Evolutionary conservation across 1,140 invertebrate genomes (phyloP), one percentile per base, ranked within the genome.

Genomic region (Hycleus cichorii): DNA sequence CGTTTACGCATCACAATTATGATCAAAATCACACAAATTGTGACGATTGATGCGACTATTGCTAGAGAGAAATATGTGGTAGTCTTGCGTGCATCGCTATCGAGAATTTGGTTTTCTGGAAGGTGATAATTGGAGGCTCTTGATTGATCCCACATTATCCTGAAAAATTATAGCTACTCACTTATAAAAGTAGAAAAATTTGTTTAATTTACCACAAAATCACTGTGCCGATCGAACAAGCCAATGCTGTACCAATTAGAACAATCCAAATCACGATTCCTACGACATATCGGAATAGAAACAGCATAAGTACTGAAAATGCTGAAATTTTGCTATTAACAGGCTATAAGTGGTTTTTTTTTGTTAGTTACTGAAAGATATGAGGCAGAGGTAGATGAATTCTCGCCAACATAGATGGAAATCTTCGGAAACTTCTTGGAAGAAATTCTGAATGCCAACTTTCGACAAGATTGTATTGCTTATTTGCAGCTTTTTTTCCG

Each of bases 1-100:
- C 88, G 75, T 66, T 86, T 88, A 64, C 88, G 77, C 83, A 91
- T 82, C 0, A 84, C 82, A 18, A 90, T 65, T 4, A 90, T 74
- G 1, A 90, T 72, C n/a, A 89, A 59, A 47, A 87, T 58, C 39
- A 87, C 76, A 42, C 87, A 69, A 2, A 85, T 70, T 5, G 87
- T 83, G 5, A 83, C 72, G 26, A 86, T 71, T 10, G 84, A 81
- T 40, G 83, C 78, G 42, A 82, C 68, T 25, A 87, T 82, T 6
- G 86, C 84, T 58, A 77, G 78, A 32, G 72, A 68, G 9, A 83
- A 61, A 64, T 81, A 83, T 5, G 72, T 68, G n/a, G 39, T n/a
- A 24, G 43, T 62, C 49, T 66, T 67, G 44, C 60, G 49, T 9
- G 42, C 40, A 4, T 64, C 62, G 0, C 66, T 40, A 42, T 60